phyloP scores from a whole-genome alignment of 2,113 vertebrate genomes.

The Cyanocitta stelleri region DNA sequence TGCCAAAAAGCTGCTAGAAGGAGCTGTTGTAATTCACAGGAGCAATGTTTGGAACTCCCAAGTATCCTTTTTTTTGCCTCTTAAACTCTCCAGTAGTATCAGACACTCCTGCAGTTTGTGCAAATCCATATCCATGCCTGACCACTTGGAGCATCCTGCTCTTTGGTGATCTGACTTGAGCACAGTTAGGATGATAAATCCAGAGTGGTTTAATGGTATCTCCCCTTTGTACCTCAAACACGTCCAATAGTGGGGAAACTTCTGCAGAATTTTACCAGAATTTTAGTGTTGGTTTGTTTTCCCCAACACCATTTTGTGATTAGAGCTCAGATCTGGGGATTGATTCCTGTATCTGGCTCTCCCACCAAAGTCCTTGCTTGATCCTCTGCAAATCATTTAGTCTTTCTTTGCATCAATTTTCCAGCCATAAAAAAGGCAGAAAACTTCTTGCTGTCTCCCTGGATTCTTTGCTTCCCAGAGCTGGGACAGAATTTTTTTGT shows the following conservation, averaged over 20 bases:
- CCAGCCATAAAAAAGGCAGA: not conserved
- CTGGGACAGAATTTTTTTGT: not conserved
- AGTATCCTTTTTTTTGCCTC: not conserved
- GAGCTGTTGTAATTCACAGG: not conserved
- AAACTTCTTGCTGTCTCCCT: not conserved
- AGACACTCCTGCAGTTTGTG: not conserved
- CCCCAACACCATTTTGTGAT: not conserved
- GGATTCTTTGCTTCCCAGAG: not conserved
- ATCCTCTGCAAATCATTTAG: not conserved
- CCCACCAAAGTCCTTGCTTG: not conserved
- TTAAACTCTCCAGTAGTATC: not conserved
- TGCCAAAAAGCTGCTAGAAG: not conserved
- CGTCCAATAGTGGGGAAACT: not conserved
- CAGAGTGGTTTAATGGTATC: not conserved
- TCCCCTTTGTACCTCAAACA: not conserved
- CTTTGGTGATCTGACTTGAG: not conserved
- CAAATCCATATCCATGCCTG: not conserved
- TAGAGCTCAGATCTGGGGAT: not conserved
- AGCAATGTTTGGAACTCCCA: not conserved
- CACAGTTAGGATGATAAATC: not conserved
- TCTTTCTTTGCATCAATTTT: not conserved
- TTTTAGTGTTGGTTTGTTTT: not conserved
- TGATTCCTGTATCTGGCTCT: not conserved
- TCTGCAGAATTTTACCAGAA: not conserved
- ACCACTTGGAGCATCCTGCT: not conserved